Evolutionary conservation across 2,797 vertebrate genomes (phyloP).

Genomic region (Amblyopsis hoosieri): DNA sequence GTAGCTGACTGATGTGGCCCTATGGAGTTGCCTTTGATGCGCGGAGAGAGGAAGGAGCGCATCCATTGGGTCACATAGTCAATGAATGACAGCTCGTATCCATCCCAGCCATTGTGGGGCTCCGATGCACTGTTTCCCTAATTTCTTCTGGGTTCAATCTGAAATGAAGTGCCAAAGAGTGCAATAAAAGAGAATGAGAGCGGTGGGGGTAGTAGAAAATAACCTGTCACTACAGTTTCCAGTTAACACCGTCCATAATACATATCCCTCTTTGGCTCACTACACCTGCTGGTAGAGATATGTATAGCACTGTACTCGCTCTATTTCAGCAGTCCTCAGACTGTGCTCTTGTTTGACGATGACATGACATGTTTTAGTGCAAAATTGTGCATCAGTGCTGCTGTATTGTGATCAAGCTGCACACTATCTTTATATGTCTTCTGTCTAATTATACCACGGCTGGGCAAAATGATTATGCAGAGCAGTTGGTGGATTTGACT

Average conservation of each 20-base stretch:
- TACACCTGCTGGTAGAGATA: neutral
- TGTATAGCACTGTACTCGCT: constrained; percentile 9
- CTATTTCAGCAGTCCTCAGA: neutral
- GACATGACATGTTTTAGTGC: too few relatives aligned
- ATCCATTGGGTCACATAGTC: constrained; percentile 41
- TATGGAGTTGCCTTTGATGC: constrained; percentile 57
- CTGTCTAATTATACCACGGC: constrained; percentile 14
- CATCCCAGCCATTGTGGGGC: constrained; percentile 49
- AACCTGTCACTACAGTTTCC: constrained; percentile 34
- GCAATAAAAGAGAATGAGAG: constrained; percentile 33
- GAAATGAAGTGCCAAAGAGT: constrained; percentile 19
- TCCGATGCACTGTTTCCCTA: constrained; percentile 10
- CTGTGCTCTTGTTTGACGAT: too few relatives aligned
- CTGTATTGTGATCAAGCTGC: neutral
- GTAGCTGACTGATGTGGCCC: constrained; percentile 67
- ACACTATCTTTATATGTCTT: neutral
- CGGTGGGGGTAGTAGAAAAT: constrained; percentile 25
- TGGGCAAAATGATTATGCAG: constrained; percentile 36
- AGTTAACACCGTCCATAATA: constrained; percentile 28
- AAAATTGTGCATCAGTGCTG: neutral
- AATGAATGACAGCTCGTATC: constrained; percentile 59
- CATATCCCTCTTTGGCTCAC: constrained; percentile 15
- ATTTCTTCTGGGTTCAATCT: constrained; percentile 24
- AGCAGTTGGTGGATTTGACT: constrained; percentile 25
- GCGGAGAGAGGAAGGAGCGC: constrained; percentile 34